Percentiles rank a stretch among this genome's conserved stretches.
Conservation (phyloP, 2,797 vertebrate genomes). For the Diglossa cyanea region DNA sequence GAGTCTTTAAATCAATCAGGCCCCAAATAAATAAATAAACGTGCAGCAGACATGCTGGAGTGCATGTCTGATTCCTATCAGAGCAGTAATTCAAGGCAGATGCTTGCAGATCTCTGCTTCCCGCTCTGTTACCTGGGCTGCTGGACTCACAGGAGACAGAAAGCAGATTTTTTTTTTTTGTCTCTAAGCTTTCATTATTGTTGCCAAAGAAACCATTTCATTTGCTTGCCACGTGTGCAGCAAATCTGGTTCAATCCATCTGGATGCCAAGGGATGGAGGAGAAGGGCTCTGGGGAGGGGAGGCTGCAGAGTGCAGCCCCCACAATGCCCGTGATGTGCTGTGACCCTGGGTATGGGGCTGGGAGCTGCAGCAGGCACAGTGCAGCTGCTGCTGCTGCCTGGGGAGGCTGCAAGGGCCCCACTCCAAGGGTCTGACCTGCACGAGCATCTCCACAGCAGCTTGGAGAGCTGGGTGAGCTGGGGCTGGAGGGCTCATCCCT, state of each 20-base stretch:
- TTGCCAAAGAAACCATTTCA: constrained; percentile 62
- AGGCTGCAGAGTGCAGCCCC: not conserved
- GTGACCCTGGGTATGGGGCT: rapidly evolving
- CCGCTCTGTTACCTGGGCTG: constrained; percentile 44
- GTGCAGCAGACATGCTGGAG: constrained; percentile 44
- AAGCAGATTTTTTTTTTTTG: not conserved
- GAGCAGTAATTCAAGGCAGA: constrained; percentile 59
- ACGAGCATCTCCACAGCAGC: rapidly evolving
- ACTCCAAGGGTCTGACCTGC: not conserved
- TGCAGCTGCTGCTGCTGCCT: not conserved
- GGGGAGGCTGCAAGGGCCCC: not conserved
- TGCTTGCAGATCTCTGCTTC: not conserved
- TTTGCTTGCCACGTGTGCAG: constrained; percentile 46
- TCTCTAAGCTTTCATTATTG: not conserved
- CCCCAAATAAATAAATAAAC: constrained; percentile 62
- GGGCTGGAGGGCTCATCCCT: not conserved
- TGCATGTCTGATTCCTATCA: constrained; percentile 58
- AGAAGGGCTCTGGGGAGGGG: not conserved
- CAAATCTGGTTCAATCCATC: not conserved
- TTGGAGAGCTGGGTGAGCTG: rapidly evolving
- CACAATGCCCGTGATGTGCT: rapidly evolving
- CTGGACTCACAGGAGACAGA: not conserved
- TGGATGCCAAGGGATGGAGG: not conserved
- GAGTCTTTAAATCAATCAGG: constrained; percentile 65
- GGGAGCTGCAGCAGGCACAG: not conserved